These are phyloP conservation scores for Tanypteryx hageni DNA, from an alignment of 2,888 invertebrate genomes.

Conservation along the genomic window DNA sequence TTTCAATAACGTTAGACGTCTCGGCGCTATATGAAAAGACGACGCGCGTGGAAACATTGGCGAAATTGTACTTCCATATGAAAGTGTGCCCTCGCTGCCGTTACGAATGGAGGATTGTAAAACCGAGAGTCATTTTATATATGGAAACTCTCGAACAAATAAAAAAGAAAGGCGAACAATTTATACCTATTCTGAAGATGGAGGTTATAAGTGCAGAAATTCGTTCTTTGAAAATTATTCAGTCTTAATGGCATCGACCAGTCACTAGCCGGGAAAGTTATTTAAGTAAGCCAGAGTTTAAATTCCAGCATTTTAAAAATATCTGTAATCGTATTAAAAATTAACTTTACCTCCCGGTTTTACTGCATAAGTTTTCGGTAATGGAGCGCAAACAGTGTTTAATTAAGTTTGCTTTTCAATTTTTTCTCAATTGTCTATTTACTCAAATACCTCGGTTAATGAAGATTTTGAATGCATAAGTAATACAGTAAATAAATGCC, in stretches of 20 bases:
- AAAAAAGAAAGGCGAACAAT: neutral
- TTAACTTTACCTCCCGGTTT: too few relatives aligned
- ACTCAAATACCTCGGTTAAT: too few relatives aligned
- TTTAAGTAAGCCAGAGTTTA: too few relatives aligned
- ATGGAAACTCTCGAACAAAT: neutral
- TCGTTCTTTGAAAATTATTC: neutral
- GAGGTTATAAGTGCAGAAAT: neutral
- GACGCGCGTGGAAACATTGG: conserved; percentile 18
- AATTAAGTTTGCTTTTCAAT: too few relatives aligned
- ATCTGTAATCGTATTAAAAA: too few relatives aligned
- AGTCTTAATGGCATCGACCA: neutral
- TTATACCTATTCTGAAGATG: neutral
- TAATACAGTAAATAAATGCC: too few relatives aligned
- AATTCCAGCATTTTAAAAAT: too few relatives aligned
- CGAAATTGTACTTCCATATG: neutral
- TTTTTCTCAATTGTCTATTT: too few relatives aligned
- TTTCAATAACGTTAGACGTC: conserved; percentile 38
- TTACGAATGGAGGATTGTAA: neutral
- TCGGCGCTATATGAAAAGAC: conserved; percentile 16
- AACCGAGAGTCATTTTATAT: neutral
- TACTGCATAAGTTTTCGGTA: too few relatives aligned
- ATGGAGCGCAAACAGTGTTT: too few relatives aligned
- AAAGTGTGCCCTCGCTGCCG: neutral
- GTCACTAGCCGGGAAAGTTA: neutral
- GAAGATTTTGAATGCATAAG: too few relatives aligned